These are phyloP conservation scores for Melanotus villosus DNA, from an alignment of 2,888 invertebrate genomes.

Conservation along the genomic window DNA sequence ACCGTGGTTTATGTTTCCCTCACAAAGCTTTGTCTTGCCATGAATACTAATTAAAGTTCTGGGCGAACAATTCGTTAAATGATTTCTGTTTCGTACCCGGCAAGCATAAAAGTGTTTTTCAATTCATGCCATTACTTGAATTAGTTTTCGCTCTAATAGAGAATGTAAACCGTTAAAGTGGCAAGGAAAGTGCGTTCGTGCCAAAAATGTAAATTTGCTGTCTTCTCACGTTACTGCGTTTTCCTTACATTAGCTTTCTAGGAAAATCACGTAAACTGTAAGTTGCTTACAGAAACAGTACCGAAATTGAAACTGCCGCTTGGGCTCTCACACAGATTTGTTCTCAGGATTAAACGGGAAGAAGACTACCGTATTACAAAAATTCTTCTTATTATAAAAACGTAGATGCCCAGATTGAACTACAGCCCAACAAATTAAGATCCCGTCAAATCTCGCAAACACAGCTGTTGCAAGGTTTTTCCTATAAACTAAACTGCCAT, in stretches of 20 bases:
- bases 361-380: neutral
- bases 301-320: neutral
- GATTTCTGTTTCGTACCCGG: slow-evolving; percentile 12
- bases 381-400: neutral
- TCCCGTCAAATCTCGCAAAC: slow-evolving; percentile 25
- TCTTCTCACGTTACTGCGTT: slow-evolving; percentile 33
- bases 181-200: slow-evolving; percentile 36
- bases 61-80: neutral
- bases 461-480: slow-evolving; percentile 17
- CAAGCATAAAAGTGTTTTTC: slow-evolving; percentile 33
- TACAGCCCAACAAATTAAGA: slow-evolving; percentile 21
- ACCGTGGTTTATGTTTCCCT: no score
- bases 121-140: slow-evolving; percentile 32
- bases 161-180: slow-evolving; percentile 31
- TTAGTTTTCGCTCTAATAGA: slow-evolving; percentile 36
- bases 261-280: slow-evolving; percentile 3
- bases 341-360: no score
- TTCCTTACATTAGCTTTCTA: slow-evolving; percentile 16
- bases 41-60: no score
- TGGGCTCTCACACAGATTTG: no score
- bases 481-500: slow-evolving; percentile 19
- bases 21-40: no score
- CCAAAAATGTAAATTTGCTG: slow-evolving; percentile 38
- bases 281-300: neutral
- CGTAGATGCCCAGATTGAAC: neutral